phyloP scores from a whole-genome alignment of 2,888 invertebrate genomes.

The Leucoma salicis region DNA sequence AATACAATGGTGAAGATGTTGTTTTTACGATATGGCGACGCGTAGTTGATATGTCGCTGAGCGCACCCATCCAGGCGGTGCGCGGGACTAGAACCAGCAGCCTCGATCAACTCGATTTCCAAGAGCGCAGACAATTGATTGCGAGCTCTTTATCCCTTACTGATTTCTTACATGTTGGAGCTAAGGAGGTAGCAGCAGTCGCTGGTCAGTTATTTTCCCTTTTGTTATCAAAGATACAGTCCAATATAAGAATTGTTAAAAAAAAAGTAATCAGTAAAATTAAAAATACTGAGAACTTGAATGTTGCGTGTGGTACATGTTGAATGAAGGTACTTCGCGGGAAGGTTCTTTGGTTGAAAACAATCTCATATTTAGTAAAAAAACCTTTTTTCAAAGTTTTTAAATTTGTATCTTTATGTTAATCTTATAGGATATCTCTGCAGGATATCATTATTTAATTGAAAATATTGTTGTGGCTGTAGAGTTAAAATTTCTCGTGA shows the following conservation, averaged over 20 bases:
- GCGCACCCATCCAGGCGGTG: conserved; percentile 78
- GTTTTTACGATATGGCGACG: conserved; percentile 63
- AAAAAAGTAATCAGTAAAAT: conserved; percentile 68
- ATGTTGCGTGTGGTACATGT: conserved; percentile 22
- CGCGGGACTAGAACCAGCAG: conserved; percentile 87
- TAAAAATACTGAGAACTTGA: conserved; percentile 42
- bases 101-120: conserved; percentile 94
- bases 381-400: neutral
- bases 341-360: conserved; percentile 17
- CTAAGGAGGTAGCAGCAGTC: conserved; percentile 80
- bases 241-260: too few relatives aligned
- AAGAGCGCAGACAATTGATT: conserved; percentile 94
- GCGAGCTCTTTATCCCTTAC: conserved; percentile 93
- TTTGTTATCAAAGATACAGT: conserved; percentile 47
- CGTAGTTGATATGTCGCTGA: conserved; percentile 81
- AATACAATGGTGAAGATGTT: conserved; percentile 55
- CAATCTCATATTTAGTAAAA: neutral
- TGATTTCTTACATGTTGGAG: conserved; percentile 90
- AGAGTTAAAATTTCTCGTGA: neutral
- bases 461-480: neutral
- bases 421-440: neutral
- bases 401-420: neutral
- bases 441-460: neutral
- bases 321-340: too few relatives aligned
- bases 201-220: conserved; percentile 66